These are phyloP conservation scores for Mythimna vitellina DNA, from an alignment of 2,888 invertebrate genomes.

Conservation along the genomic window DNA sequence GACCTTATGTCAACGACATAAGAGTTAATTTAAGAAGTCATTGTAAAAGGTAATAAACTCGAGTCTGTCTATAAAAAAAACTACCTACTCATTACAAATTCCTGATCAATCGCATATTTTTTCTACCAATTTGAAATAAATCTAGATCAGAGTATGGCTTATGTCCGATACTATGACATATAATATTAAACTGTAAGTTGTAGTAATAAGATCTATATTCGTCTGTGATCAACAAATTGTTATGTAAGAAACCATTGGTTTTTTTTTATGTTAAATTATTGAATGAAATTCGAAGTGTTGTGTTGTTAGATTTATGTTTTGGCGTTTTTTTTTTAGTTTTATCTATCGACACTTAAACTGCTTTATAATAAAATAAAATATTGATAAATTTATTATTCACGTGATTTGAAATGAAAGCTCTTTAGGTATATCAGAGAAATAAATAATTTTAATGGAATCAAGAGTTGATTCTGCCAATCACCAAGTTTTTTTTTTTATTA, in stretches of 20 bases:
- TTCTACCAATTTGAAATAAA: conserved; percentile 23
- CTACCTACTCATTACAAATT: not conserved
- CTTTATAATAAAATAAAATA: not conserved
- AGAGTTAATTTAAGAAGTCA: not conserved
- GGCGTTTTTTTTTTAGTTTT: conserved; percentile 10
- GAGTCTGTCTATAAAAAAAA: no score
- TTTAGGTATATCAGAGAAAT: not conserved
- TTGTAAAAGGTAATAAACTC: not conserved
- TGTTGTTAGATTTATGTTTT: conserved; percentile 30
- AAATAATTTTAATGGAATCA: not conserved
- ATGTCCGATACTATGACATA: conserved; percentile 36
- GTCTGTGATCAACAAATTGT: conserved; percentile 65
- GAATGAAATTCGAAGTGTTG: conserved; percentile 53
- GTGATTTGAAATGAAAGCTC: not conserved
- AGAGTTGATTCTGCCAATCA: not conserved
- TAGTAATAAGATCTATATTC: conserved; percentile 61
- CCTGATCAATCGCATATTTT: conserved; percentile 2
- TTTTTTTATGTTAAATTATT: conserved; percentile 55
- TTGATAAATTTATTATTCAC: conserved; percentile 1
- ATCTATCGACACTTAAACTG: conserved; percentile 2
- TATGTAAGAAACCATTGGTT: conserved; percentile 43
- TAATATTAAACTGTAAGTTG: conserved; percentile 50
- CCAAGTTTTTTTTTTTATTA: not conserved
- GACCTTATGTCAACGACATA: not conserved
- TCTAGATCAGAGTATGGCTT: conserved; percentile 7